Evolutionary conservation across 1,140 invertebrate genomes (phyloP), one percentile per base, ranked within the genome.

Genomic region (Papilio xuthus): DNA sequence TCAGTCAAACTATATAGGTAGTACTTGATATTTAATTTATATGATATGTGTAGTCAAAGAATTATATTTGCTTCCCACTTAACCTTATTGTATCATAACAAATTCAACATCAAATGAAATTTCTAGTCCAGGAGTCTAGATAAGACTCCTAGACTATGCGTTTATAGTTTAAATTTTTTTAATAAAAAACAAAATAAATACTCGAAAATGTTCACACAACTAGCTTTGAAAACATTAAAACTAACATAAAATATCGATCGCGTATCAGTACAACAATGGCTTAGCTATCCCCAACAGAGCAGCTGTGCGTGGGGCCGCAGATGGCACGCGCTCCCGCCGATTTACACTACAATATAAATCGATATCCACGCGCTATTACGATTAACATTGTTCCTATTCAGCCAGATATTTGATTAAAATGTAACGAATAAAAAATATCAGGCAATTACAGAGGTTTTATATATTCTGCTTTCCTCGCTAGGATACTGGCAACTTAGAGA

Each of bases 231-330:
- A 28, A 69, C 23, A 13, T 42, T 41, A 42, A 9, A 41, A 37
- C 41, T 71, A 37, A 23, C 37, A 73, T 20, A 44, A 44, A 73
- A 47, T 73, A 73, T 73, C 42, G 42, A 73, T 73, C 71, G 71
- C 1, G n/a, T 42, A 73, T 47, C 79, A 10, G 28, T 50, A 44
- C 13, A 56, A 77, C 37, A 60, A 63, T 67, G 13, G n/a, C 20
- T 78, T 15, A 41, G 81, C 75, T 84, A 86, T 87, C 84, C 86
- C 85, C 79, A 50, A 78, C 73, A 74, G 50, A 80, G 88, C 91
- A 93, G 91, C 91, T 93, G 91, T 87, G 81, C 81, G 81, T 47
- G 90, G 91, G 90, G 89, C 82, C 87, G 90, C 90, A 92, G 90
- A 91, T 91, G 91, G 86, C 85, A 82, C 88, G 88, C 86, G 86